Conservation (phyloP, 2,113 vertebrate species). For the Oreochromis spilurus region DNA sequence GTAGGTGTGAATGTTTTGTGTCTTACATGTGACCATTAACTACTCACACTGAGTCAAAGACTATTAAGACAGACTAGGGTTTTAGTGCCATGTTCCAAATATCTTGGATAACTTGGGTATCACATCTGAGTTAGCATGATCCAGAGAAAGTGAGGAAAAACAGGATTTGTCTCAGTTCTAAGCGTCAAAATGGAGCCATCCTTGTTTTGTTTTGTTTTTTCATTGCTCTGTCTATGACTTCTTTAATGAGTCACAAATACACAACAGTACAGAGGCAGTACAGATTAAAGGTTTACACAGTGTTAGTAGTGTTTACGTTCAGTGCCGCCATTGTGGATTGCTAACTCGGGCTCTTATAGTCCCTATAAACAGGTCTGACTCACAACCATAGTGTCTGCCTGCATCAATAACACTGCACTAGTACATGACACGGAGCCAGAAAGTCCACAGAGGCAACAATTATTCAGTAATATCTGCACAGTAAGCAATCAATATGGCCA, state of each 20-base stretch:
- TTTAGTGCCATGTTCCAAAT: not conserved
- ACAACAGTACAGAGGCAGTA: not conserved
- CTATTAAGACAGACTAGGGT: not conserved
- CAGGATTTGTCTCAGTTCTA: not conserved
- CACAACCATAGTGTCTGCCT: not conserved
- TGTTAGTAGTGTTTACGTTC: not conserved
- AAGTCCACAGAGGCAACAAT: not conserved
- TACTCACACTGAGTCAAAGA: not conserved
- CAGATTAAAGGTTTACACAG: not conserved
- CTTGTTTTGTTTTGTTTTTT: not conserved
- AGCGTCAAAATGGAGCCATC: not conserved
- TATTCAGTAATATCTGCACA: not conserved
- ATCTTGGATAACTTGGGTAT: not conserved
- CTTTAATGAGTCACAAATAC: not conserved
- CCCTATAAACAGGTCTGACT: not conserved
- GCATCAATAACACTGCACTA: not conserved
- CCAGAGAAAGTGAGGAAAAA: not conserved
- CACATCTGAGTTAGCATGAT: not conserved
- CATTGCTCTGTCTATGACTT: not conserved
- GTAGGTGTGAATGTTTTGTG: not conserved
- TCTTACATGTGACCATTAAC: not conserved
- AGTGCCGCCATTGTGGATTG: not conserved
- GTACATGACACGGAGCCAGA: not conserved
- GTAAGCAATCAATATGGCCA: not conserved
- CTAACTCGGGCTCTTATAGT: not conserved